Evolutionary conservation across 2,888 invertebrate genomes (phyloP).

Genomic region (Eupeodes latifasciatus): DNA sequence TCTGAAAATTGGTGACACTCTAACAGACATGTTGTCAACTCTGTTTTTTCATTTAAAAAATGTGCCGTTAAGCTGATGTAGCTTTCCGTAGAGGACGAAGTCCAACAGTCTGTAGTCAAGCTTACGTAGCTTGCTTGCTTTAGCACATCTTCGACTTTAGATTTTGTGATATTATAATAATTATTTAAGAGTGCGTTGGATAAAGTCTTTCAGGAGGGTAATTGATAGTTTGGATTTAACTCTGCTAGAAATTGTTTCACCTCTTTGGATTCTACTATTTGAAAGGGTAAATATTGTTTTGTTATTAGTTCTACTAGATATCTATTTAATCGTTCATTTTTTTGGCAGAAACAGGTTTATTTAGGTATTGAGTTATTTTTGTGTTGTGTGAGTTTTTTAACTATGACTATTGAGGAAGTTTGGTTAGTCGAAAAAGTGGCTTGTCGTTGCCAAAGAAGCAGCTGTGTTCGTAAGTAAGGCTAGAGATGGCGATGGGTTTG

Average conservation of each 20-base stretch:
- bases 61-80: background rate
- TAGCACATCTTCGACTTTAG: conserved; percentile 6
- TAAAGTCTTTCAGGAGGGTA: conserved; percentile 24
- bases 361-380: conserved; percentile 21
- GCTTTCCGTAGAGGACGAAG: no score
- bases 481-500: background rate
- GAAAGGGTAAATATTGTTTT: conserved; percentile 33
- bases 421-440: background rate
- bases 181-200: conserved; percentile 32
- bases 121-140: background rate
- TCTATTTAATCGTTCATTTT: conserved; percentile 23
- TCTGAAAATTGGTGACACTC: conserved; percentile 20
- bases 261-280: conserved; percentile 19
- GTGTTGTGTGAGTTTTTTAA: background rate
- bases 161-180: conserved; percentile 15
- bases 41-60: conserved; percentile 8
- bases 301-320: conserved; percentile 22
- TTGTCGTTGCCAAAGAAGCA: background rate
- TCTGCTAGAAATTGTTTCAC: conserved; percentile 18
- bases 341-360: conserved; percentile 25
- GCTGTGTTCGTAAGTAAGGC: background rate
- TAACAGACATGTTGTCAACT: conserved; percentile 7
- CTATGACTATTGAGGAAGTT: background rate
- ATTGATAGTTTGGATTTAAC: no score
- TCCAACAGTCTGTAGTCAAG: conserved; percentile 2